phyloP scores from a whole-genome alignment of 2,113 vertebrate genomes.

The Cyprinodon variegatus region DNA sequence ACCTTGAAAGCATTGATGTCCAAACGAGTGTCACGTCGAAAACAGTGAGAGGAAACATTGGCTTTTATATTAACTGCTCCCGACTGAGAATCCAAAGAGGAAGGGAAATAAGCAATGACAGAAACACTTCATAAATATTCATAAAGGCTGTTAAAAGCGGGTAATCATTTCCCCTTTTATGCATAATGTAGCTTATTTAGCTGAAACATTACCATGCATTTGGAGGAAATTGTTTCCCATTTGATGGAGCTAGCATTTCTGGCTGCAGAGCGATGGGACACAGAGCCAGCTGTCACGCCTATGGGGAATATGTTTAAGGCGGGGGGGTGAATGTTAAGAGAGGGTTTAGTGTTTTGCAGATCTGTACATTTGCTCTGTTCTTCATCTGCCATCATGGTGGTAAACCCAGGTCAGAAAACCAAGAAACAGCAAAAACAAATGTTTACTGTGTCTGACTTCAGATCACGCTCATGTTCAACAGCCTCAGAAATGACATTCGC shows the following conservation, averaged over 20 bases:
- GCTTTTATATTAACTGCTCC: slow-evolving; percentile 48
- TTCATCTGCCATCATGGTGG: too few species aligned
- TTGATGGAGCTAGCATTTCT: slow-evolving; percentile 52
- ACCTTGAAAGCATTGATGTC: slow-evolving; percentile 30
- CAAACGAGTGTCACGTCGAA: slow-evolving; percentile 16
- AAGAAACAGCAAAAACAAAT: too few species aligned
- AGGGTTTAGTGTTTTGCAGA: background rate
- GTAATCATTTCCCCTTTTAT: slow-evolving; percentile 77
- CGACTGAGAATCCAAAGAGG: slow-evolving; percentile 57
- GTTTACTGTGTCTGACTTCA: too few species aligned
- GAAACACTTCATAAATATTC: slow-evolving; percentile 78
- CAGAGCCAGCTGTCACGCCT: slow-evolving; percentile 42
- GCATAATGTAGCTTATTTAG: slow-evolving; percentile 78
- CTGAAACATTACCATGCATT: slow-evolving; percentile 64
- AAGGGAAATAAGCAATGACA: slow-evolving; percentile 54
- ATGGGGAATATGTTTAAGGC: slow-evolving; percentile 6
- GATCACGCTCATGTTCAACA: too few species aligned
- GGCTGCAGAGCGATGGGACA: slow-evolving; percentile 45
- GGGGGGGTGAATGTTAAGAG: background rate
- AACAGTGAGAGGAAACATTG: slow-evolving; percentile 28
- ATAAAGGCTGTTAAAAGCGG: slow-evolving; percentile 76
- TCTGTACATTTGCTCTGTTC: too few species aligned
- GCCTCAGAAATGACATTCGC: too few species aligned
- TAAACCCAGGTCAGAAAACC: slow-evolving; percentile 13
- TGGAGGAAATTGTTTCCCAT: slow-evolving; percentile 58